phyloP scores from a whole-genome alignment of 2,113 vertebrate genomes.

The Hippocampus abdominalis region DNA sequence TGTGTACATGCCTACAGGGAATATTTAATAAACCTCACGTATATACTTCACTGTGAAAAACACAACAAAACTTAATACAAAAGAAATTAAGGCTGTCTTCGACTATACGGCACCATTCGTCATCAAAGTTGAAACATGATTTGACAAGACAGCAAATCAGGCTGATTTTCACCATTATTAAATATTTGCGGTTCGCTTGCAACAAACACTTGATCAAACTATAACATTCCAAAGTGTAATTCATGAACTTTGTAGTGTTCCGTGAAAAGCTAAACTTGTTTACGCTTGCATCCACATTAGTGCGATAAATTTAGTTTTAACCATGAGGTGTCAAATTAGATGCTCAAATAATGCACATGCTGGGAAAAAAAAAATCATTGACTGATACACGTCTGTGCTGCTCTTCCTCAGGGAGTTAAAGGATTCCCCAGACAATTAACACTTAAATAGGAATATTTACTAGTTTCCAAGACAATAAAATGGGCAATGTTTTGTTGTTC shows the following conservation, averaged over 20 bases:
- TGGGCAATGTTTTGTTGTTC: no score
- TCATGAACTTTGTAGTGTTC: background rate
- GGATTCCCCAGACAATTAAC: background rate
- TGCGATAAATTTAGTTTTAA: background rate
- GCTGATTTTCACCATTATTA: background rate
- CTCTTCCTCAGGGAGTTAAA: background rate
- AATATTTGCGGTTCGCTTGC: background rate
- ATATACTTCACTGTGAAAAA: background rate
- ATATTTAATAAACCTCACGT: no score
- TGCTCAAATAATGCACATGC: background rate
- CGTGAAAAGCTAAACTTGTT: background rate
- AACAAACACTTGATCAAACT: background rate
- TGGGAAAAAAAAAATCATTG: background rate
- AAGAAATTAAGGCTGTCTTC: background rate
- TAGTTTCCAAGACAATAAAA: no score
- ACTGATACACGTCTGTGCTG: background rate
- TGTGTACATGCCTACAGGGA: background rate
- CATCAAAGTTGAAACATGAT: no score
- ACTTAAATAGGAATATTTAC: background rate
- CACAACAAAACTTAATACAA: background rate
- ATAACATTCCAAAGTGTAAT: background rate
- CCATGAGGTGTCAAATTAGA: background rate
- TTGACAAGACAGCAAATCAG: no score
- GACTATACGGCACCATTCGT: background rate
- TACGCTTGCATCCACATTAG: background rate